A percentile compares a stretch with the other conserved stretches of the same genome.
Evolutionary conservation across 2,888 invertebrate species (phyloP).

Genomic region (Pogonocherus hispidulus): DNA sequence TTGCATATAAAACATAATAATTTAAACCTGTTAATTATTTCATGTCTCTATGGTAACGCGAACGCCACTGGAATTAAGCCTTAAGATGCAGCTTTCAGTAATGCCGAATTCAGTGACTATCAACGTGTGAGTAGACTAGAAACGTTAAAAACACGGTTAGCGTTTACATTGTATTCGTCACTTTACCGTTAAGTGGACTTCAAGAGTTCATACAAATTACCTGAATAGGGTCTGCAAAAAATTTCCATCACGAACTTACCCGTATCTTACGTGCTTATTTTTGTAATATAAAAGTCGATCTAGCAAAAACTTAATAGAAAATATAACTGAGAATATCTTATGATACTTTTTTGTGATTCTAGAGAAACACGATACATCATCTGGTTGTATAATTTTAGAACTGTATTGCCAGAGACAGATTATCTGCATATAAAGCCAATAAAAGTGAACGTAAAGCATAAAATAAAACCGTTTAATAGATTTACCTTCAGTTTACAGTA

Average conservation of each 20-base stretch:
- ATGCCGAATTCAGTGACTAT: no score
- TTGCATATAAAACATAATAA: no score
- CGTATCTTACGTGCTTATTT: slow-evolving; percentile 18
- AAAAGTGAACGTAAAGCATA: neutral
- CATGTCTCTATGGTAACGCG: no score
- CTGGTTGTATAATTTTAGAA: neutral
- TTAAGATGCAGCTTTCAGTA: no score
- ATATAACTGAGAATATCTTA: neutral
- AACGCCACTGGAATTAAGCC: no score
- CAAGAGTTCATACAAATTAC: slow-evolving; percentile 25
- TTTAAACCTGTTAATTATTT: no score
- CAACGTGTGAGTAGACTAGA: neutral
- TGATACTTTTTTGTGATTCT: no score
- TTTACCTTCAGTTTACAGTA: neutral
- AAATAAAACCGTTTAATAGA: slow-evolving; percentile 2
- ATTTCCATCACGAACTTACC: slow-evolving; percentile 19
- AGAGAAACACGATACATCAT: no score
- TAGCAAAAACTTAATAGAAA: no score
- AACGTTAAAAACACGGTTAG: slow-evolving; percentile 2
- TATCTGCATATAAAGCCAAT: neutral
- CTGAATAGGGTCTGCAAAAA: neutral
- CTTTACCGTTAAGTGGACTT: slow-evolving; percentile 25
- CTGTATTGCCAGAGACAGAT: neutral
- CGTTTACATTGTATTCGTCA: slow-evolving; percentile 10
- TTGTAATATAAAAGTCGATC: neutral